Conservation (phyloP, 2,113 vertebrate species). For the Platichthys flesus region DNA sequence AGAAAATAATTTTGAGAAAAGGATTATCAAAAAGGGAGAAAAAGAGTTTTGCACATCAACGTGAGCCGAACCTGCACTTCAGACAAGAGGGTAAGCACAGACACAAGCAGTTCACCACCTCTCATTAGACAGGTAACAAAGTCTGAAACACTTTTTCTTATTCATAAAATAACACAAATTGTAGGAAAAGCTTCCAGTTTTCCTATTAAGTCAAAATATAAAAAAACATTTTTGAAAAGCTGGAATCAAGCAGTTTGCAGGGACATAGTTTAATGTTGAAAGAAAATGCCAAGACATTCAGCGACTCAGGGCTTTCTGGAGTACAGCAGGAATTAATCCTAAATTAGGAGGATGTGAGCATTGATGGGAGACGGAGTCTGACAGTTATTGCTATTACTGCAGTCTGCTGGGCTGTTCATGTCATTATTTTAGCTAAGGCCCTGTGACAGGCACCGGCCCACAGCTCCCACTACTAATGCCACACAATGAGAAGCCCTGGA, state of each 20-base stretch:
- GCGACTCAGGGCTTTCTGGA: conserved; percentile 35
- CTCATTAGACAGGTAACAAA: conserved; percentile 1
- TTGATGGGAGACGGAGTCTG: conserved; percentile 68
- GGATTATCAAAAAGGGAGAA: conserved; percentile 37
- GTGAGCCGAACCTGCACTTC: too few species aligned
- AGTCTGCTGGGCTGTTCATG: conserved; percentile 63
- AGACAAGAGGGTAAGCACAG: conserved; percentile 18
- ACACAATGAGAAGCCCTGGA: conserved; percentile 62
- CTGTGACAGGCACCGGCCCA: conserved; percentile 67
- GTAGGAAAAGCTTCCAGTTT: conserved; percentile 17
- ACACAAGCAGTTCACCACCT: conserved; percentile 17
- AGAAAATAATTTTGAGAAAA: conserved; percentile 48
- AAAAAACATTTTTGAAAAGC: conserved; percentile 25
- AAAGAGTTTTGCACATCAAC: conserved; percentile 24
- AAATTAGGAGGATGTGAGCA: conserved; percentile 71
- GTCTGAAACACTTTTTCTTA: neutral
- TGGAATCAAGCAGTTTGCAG: conserved; percentile 35
- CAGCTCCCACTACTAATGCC: conserved; percentile 58
- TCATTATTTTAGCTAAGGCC: conserved; percentile 75
- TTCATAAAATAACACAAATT: neutral
- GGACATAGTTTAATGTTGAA: conserved; percentile 36
- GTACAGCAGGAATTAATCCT: conserved; percentile 68
- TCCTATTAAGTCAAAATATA: neutral
- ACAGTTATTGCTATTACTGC: conserved; percentile 72
- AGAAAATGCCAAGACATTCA: conserved; percentile 37